These are phyloP conservation scores for Blastobasis lacticolella DNA, from an alignment of 2,888 invertebrate species.

Conservation along the genomic window DNA sequence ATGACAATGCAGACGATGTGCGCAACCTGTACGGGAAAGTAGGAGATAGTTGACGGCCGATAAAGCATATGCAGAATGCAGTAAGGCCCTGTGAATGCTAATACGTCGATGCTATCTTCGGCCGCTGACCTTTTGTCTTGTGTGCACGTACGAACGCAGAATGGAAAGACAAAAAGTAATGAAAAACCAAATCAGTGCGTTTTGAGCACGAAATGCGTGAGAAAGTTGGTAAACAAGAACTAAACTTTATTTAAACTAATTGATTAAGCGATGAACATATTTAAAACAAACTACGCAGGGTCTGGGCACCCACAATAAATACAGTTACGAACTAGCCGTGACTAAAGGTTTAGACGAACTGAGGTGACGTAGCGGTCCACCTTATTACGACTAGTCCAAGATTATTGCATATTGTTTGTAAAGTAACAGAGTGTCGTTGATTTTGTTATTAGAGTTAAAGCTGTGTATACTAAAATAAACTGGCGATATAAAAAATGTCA, in stretches of 20 bases:
- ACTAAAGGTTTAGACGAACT: conserved; percentile 4
- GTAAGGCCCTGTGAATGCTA: conserved; percentile 4
- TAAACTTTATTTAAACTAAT: too few species aligned
- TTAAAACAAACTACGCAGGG: too few species aligned
- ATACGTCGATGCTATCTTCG: conserved; percentile 3
- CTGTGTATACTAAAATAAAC: neutral
- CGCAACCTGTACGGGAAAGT: neutral
- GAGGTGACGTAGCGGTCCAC: conserved; percentile 2
- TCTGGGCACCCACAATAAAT: neutral
- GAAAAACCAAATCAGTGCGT: too few species aligned
- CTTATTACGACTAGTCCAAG: neutral
- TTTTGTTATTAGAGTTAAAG: neutral
- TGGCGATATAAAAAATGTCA: conserved; percentile 1
- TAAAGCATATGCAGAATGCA: conserved; percentile 1
- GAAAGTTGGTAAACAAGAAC: too few species aligned
- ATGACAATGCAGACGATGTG: neutral
- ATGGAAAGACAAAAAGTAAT: too few species aligned
- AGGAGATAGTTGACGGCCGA: conserved; percentile 1
- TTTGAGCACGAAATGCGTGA: too few species aligned
- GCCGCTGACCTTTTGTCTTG: conserved; percentile 3
- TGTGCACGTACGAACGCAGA: neutral
- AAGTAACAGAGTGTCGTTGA: neutral
- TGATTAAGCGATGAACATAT: too few species aligned
- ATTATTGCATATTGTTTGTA: too few species aligned
- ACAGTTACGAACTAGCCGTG: conserved; percentile 4